These are phyloP conservation scores for Atherix ibis DNA, from an alignment of 2,888 invertebrate species.

Conservation along the genomic window DNA sequence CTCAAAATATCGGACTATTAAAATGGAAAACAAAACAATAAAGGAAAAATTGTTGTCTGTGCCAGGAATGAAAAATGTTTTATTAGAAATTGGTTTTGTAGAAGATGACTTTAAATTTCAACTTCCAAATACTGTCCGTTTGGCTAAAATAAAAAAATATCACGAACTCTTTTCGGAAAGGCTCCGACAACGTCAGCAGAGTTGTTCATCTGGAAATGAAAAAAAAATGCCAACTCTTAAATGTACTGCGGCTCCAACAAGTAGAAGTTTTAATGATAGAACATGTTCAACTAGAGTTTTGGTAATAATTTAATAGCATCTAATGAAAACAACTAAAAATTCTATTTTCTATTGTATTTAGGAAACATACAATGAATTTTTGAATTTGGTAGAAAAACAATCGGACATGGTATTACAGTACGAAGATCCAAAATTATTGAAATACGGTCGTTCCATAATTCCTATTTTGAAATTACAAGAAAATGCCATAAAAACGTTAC, in stretches of 20 bases:
- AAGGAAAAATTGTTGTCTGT: conserved; percentile 25
- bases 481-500: conserved; percentile 44
- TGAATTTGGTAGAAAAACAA: conserved; percentile 29
- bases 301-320: no score
- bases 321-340: no score
- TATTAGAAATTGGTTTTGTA: conserved; percentile 26
- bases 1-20: conserved; percentile 26
- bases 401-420: conserved; percentile 49
- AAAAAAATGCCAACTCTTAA: no score
- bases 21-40: conserved; percentile 27
- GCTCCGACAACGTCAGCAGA: no score
- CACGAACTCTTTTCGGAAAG: conserved; percentile 18
- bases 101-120: conserved; percentile 17
- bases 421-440: conserved; percentile 49
- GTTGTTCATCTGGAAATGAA: no score
- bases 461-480: conserved; percentile 49
- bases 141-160: conserved; percentile 25
- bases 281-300: conserved; percentile 33
- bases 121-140: conserved; percentile 20
- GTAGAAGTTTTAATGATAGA: conserved; percentile 19
- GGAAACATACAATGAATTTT: conserved; percentile 33
- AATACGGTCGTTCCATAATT: conserved; percentile 46
- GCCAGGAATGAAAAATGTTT: conserved; percentile 21
- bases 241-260: neutral
- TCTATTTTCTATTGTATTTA: no score